Percentiles rank a stretch among this genome's conserved stretches.
Evolutionary conservation across 2,888 invertebrate genomes (phyloP).

Genomic region (Chaitophorus viminalis): DNA sequence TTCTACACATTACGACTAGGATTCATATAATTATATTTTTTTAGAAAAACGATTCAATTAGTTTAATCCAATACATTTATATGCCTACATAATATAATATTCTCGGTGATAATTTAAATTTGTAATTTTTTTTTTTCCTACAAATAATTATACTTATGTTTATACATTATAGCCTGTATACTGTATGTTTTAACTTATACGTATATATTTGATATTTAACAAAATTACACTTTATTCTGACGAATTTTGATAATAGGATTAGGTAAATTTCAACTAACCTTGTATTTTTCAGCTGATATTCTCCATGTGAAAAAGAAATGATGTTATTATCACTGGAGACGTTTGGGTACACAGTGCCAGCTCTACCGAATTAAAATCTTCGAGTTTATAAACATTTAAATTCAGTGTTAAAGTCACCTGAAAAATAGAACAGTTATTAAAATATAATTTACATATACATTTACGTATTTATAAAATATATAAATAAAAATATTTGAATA

Average conservation of each 20-base stretch:
- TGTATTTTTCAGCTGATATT: slow-evolving; percentile 60
- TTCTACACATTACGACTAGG: too few relatives aligned
- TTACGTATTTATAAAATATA: neutral
- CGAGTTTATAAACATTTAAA: slow-evolving; percentile 24
- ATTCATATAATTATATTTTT: too few relatives aligned
- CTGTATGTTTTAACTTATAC: too few relatives aligned
- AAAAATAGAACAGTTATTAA: neutral
- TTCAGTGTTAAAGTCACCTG: slow-evolving; percentile 25
- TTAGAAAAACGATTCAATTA: too few relatives aligned
- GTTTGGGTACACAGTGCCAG: slow-evolving; percentile 59
- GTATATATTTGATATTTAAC: too few relatives aligned
- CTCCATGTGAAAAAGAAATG: slow-evolving; percentile 61
- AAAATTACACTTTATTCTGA: neutral
- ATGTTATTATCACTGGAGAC: slow-evolving; percentile 48
- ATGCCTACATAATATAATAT: too few relatives aligned
- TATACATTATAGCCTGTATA: too few relatives aligned
- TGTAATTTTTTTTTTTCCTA: neutral
- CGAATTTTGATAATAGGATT: neutral
- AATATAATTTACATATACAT: neutral
- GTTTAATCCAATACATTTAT: too few relatives aligned
- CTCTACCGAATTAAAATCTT: slow-evolving; percentile 38
- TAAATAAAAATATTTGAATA: too few relatives aligned
- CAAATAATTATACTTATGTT: too few relatives aligned
- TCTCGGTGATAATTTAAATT: neutral
- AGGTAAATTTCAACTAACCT: slow-evolving; percentile 19